Evolutionary conservation across 2,797 vertebrate genomes (phyloP).

Genomic region (Chanos chanos): DNA sequence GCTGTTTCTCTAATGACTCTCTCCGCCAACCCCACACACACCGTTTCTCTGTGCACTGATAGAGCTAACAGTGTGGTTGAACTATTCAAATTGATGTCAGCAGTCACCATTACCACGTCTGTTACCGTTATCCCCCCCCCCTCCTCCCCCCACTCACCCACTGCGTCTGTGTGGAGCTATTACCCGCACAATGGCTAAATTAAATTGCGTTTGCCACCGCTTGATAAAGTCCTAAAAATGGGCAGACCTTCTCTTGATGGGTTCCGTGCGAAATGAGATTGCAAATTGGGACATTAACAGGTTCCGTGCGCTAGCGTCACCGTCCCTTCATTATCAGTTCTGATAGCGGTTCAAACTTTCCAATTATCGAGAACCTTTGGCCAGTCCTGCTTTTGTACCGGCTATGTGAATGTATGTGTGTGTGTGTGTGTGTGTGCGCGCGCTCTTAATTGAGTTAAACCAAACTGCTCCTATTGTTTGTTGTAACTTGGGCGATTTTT

Average conservation of each 20-base stretch:
- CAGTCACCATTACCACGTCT: slow-evolving; percentile 49
- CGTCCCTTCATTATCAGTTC: slow-evolving; percentile 68
- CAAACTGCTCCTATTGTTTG: slow-evolving; percentile 13
- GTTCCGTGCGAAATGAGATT: slow-evolving; percentile 74
- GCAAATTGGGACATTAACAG: slow-evolving; percentile 78
- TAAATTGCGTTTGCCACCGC: slow-evolving; percentile 77
- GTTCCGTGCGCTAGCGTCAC: slow-evolving; percentile 62
- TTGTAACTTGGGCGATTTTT: too few relatives aligned
- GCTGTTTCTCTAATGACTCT: slow-evolving; percentile 48
- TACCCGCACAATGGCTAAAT: slow-evolving; percentile 63
- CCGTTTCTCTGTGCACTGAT: slow-evolving; percentile 52
- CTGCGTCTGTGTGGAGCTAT: slow-evolving; percentile 39
- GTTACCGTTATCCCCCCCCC: slow-evolving; percentile 22
- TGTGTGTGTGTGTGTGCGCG: slow-evolving; percentile 22
- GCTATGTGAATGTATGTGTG: too few relatives aligned
- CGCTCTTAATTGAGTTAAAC: slow-evolving; percentile 23
- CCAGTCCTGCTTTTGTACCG: slow-evolving; percentile 41
- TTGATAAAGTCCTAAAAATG: slow-evolving; percentile 70
- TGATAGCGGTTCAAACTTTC: slow-evolving; percentile 52
- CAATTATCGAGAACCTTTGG: slow-evolving; percentile 50
- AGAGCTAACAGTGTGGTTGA: slow-evolving; percentile 54
- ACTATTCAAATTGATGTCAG: slow-evolving; percentile 82
- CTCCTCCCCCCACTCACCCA: not conserved
- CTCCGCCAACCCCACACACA: slow-evolving; percentile 39
- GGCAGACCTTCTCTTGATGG: slow-evolving; percentile 67